Evolutionary conservation across 2,888 invertebrate species (phyloP).

Genomic region (Bembecia ichneumoniformis): DNA sequence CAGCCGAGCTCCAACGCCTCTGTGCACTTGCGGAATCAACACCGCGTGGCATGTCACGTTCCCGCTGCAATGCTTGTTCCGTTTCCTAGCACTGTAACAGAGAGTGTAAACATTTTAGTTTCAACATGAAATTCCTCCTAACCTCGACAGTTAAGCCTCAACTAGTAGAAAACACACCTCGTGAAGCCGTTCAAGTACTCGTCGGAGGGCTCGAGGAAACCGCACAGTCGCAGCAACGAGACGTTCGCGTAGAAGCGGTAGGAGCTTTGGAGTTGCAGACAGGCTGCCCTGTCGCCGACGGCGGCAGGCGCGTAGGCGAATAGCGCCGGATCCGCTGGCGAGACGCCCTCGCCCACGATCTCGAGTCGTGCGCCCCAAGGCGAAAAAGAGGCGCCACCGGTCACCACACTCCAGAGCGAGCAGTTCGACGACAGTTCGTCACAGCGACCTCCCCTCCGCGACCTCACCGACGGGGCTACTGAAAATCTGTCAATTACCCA

Average conservation of each 20-base stretch:
- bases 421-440: not conserved
- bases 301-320: constrained; percentile 84
- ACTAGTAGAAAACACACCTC: not conserved
- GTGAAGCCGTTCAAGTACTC: not conserved
- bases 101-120: too few species aligned
- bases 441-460: not conserved
- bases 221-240: not conserved
- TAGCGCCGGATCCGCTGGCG: constrained; percentile 81
- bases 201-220: not conserved
- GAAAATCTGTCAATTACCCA: not conserved
- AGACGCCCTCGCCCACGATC: constrained; percentile 46
- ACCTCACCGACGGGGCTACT: not conserved
- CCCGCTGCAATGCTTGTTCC: constrained; percentile 10
- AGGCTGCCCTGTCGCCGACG: constrained; percentile 63
- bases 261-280: not conserved
- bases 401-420: not conserved
- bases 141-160: too few species aligned
- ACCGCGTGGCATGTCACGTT: constrained; percentile 55
- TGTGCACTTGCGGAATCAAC: constrained; percentile 86
- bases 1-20: constrained; percentile 11
- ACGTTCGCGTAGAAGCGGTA: not conserved
- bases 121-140: too few species aligned
- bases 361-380: not conserved
- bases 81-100: too few species aligned
- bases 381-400: not conserved